Base-by-base conservation (phyloP, 2,113 vertebrate species). In the Erythrolamprus reginae region DNA sequence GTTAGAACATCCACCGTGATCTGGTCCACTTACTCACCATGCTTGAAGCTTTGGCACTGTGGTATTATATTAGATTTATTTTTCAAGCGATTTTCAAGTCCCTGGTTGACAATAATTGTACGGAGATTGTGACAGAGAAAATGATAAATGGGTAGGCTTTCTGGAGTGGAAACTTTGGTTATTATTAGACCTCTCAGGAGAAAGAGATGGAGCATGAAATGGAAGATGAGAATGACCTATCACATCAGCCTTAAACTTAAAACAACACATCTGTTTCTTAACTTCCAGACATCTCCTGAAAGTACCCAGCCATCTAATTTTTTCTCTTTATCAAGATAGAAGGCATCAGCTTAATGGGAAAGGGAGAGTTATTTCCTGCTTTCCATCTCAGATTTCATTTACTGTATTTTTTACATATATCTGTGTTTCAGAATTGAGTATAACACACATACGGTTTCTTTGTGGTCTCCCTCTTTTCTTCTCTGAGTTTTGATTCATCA, bases 91-190 rank as follows among this genome's bases (percentile, higher is more conserved):
- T 96, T 94, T 95, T 82, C 84, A 91, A 93, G 93, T 86, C 88
- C 58, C 65, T 92, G 88, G 82, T 84, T 95, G 94, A 92, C 88
- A 91, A 95, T 94, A 96, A 95, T 93, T 94, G 88, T 91, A 82
- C 92, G 61, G 87, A 94, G 89, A 94, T 92, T 52, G 94, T 5
- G 7, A 90, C 92, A 95, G 91, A 92, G 77, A 84, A 50, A 89
- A 91, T 93, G 90, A 94, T 94, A 95, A 96, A 95, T 95, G 92
- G 82, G 94, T 89, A 93, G 77, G 84, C 23, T 93, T 95, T 95
- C 91, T 93, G 86, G 94, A 95, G 94, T 93, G 92, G 92, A 96
- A 95, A 94, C 51, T 90, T 93, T 85, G 86, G 86, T 61, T 91
- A 93, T 93, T 94, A 94, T 92, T 93, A 91, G 90, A 93, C 93